These are phyloP conservation scores for Molossus alvarezi DNA, from an alignment of 2,797 vertebrate genomes.

Conservation along the genomic window DNA sequence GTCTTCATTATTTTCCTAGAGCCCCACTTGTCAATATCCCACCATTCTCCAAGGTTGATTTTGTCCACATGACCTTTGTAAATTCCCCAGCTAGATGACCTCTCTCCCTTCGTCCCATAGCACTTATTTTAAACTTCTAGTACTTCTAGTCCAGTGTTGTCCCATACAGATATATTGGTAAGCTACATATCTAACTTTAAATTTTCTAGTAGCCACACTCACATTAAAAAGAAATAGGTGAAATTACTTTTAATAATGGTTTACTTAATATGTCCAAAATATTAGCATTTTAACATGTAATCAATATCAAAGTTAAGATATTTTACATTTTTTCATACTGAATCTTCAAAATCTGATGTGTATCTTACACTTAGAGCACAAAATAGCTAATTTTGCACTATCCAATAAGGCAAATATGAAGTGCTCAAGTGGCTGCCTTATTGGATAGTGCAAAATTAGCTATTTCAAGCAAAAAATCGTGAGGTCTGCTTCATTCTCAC, in stretches of 20 bases:
- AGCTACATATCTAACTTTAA: slow-evolving; percentile 28
- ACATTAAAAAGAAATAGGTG: slow-evolving; percentile 37
- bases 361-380: slow-evolving; percentile 27
- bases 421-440: background rate
- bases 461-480: slow-evolving; percentile 48
- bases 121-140: slow-evolving; percentile 53
- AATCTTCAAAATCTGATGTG: slow-evolving; percentile 21
- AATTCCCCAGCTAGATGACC: background rate
- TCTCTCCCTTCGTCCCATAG: background rate
- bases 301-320: slow-evolving; percentile 50
- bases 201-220: slow-evolving; percentile 28
- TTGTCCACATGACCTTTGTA: slow-evolving; percentile 21
- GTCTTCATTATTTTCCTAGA: background rate
- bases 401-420: background rate
- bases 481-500: slow-evolving; percentile 36
- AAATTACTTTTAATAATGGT: slow-evolving; percentile 50
- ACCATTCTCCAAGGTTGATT: slow-evolving; percentile 41
- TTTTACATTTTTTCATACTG: slow-evolving; percentile 41
- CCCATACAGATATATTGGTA: background rate
- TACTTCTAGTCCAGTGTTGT: slow-evolving; percentile 11
- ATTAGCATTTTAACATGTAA: slow-evolving; percentile 28
- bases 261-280: background rate
- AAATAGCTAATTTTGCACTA: background rate
- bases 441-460: background rate
- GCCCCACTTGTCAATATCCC: slow-evolving; percentile 58